These are phyloP conservation scores for Agonopterix heracliana DNA, from an alignment of 2,888 invertebrate genomes.

Conservation along the genomic window DNA sequence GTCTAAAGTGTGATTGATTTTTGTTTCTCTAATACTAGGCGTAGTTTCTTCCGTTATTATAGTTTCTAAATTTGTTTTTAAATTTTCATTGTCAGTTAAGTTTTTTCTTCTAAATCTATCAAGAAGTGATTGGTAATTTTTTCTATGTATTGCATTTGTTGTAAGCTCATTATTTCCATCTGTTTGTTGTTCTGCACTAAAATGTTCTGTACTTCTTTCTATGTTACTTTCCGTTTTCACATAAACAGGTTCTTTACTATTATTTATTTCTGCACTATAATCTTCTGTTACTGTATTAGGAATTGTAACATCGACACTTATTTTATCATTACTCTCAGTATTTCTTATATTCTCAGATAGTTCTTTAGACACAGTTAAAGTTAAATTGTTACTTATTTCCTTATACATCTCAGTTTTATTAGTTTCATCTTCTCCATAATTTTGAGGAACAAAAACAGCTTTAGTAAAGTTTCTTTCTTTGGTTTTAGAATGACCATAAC, in stretches of 20 bases:
- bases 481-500: slow-evolving; percentile 6
- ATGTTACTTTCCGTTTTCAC: too few species aligned
- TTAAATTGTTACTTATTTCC: background rate
- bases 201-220: too few species aligned
- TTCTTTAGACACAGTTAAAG: background rate
- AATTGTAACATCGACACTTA: background rate
- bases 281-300: slow-evolving; percentile 12
- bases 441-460: slow-evolving; percentile 3
- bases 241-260: too few species aligned
- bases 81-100: slow-evolving; percentile 11
- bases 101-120: slow-evolving; percentile 56
- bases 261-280: slow-evolving; percentile 14
- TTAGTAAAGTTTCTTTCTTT: slow-evolving; percentile 13
- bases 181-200: too few species aligned
- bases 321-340: background rate
- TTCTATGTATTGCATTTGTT: slow-evolving; percentile 24
- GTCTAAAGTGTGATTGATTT: slow-evolving; percentile 8
- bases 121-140: slow-evolving; percentile 43
- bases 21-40: slow-evolving; percentile 4
- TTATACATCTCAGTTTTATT: background rate
- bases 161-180: background rate
- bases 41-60: slow-evolving; percentile 11
- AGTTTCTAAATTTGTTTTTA: slow-evolving; percentile 21
- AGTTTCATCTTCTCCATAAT: background rate
- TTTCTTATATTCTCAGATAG: background rate